A percentile compares a stretch with the other conserved stretches of the same genome.
Evolutionary conservation across 2,888 invertebrate genomes (phyloP).

Genomic region (Leuctra nigra): DNA sequence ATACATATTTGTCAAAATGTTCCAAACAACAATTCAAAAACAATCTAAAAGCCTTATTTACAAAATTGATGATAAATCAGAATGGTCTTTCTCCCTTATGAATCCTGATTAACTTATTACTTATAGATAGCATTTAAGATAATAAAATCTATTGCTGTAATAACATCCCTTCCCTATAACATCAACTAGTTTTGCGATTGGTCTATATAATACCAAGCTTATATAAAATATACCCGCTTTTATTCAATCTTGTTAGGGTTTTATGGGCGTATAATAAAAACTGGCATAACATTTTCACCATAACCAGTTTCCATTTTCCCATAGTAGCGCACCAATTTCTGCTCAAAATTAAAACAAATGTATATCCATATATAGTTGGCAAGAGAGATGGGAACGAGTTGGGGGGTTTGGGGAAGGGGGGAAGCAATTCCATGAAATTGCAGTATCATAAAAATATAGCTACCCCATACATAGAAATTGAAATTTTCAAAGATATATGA

Average conservation of each 20-base stretch:
- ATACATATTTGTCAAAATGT: too few relatives aligned
- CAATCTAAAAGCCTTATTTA: too few relatives aligned
- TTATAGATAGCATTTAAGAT: constrained; percentile 14
- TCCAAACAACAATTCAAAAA: too few relatives aligned
- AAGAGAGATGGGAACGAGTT: background rate
- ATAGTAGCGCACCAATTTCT: background rate
- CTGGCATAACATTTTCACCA: background rate
- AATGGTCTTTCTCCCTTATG: too few relatives aligned
- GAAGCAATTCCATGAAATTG: constrained; percentile 7
- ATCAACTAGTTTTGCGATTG: background rate
- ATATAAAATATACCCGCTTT: background rate
- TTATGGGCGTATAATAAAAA: constrained; percentile 7
- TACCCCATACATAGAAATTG: constrained; percentile 18
- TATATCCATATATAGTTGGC: background rate
- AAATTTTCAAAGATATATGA: constrained; percentile 14
- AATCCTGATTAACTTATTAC: too few relatives aligned
- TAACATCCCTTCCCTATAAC: background rate
- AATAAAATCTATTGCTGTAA: constrained; percentile 9
- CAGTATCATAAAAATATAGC: constrained; percentile 13
- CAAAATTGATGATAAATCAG: too few relatives aligned
- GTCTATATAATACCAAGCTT: background rate
- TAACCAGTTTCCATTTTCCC: background rate
- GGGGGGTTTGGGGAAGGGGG: too few relatives aligned
- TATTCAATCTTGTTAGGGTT: constrained; percentile 14
- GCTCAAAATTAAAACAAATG: constrained; percentile 10